A percentile compares a stretch with the other conserved stretches of the same genome.
Evolutionary conservation across 37 sponge, comb jelly and placozoan species (phyloP).

Genomic region (Cliona cf. orientalis): DNA sequence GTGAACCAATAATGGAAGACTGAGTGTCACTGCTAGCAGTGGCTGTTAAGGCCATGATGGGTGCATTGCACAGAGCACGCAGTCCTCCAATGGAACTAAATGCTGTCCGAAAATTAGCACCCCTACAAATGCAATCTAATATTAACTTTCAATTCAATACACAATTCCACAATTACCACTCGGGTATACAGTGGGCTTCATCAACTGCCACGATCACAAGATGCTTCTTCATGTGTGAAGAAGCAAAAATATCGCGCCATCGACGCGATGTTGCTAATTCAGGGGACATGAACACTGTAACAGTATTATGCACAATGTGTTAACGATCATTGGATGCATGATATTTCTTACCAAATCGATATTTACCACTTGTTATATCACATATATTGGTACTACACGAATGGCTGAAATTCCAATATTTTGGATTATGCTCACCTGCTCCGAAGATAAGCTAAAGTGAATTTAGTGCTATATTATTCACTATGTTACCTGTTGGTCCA

Average conservation of each 20-base stretch:
- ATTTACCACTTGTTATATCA: too few relatives aligned
- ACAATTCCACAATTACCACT: neutral
- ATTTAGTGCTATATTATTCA: too few relatives aligned
- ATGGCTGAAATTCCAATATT: too few relatives aligned
- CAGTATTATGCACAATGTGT: neutral
- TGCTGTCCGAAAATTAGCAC: neutral
- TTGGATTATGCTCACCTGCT: too few relatives aligned
- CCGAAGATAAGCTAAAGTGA: too few relatives aligned
- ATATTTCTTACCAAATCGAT: neutral
- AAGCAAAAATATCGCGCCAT: neutral
- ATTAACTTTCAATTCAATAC: neutral
- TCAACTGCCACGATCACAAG: neutral
- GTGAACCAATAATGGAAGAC: neutral
- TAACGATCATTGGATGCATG: too few relatives aligned
- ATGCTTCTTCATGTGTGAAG: neutral
- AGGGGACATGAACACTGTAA: neutral
- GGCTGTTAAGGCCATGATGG: neutral
- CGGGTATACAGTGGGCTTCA: too few relatives aligned
- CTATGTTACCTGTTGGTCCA: constrained; percentile 1
- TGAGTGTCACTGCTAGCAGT: neutral
- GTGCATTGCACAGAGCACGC: neutral
- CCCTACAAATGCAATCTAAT: neutral
- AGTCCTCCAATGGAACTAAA: neutral
- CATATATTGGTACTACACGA: too few relatives aligned
- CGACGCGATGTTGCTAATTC: neutral